Base-by-base conservation (phyloP, 2,113 vertebrate genomes). In the Alethe diademata region DNA sequence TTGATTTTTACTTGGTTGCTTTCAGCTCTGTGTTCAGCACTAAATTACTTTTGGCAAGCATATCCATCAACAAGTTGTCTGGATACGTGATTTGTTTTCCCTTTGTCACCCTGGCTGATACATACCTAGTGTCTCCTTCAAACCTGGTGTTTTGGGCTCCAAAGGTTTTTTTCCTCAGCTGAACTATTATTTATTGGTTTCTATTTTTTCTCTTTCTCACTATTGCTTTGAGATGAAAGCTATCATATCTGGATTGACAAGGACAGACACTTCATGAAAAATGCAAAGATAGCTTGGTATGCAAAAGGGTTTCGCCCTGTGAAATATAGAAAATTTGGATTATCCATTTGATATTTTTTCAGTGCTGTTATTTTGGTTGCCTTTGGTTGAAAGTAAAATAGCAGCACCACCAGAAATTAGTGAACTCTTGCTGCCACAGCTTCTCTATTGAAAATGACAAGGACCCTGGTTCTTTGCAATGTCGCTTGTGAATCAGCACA, bases 21-120 rank as follows among this genome's bases (percentile, higher is more conserved):
- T 96, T 96, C 91, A 93, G 92, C 82, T 88, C 47, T 58, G 67
- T 88, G 83, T 74, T 80, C 79, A 74, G 75, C 75, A 74, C 79
- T 95, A 94, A 95, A 97, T 96, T 88, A 78, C 71, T 86, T 97
- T 95, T 97, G 95, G 95, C 96, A 97, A 96, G 94, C 96, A 97
- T 96, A 94, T 96, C 95, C 92, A 86, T 96, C 94, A 90, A 92
- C 94, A 92, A 95, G 82, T 96, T 91, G 86, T 95, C 95, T 93
- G 83, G 75, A 66, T 90, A 80, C 1, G 0, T 74, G 90, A 62
- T 73, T 85, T 70, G 51, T 66, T 92, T 90, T 90, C 54, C 40
- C 50, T 82, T 90, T 94, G 78, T 94, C 86, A 54, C 42, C 12
- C 65, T 54, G 35, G 54, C 64, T 74, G 88, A 86, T 76, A 26